Percentiles rank a stretch among this genome's conserved stretches.
Conservation (phyloP, 2,113 vertebrate species). For the Elephantulus edwardii region DNA sequence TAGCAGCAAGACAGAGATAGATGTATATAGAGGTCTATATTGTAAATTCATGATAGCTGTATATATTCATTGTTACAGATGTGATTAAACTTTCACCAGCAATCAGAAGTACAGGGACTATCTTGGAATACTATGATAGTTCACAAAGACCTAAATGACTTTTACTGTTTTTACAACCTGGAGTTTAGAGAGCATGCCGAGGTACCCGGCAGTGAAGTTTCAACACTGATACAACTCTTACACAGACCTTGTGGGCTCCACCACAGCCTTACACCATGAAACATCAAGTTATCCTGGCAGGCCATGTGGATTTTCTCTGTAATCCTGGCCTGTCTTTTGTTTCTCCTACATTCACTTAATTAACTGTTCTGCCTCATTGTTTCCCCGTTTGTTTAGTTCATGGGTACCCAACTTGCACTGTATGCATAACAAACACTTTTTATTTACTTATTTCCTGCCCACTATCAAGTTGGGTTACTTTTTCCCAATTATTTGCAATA, state of each 20-base stretch:
- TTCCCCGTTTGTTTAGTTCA: neutral
- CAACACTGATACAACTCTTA: too few species aligned
- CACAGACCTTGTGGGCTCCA: too few species aligned
- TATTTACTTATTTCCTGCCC: neutral
- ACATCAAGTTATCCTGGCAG: neutral
- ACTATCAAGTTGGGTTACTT: neutral
- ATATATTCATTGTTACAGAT: neutral
- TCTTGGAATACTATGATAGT: neutral
- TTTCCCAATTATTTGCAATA: constrained; percentile 12
- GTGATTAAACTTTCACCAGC: neutral
- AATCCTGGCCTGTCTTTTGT: neutral
- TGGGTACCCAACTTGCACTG: neutral
- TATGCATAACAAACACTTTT: fast-evolving
- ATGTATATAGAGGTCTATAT: neutral
- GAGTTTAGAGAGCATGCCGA: neutral
- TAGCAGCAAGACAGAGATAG: neutral
- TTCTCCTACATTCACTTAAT: neutral
- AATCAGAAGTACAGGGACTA: neutral
- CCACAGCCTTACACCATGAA: neutral
- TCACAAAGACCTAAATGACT: neutral
- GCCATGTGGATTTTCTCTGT: neutral
- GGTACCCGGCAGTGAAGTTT: neutral
- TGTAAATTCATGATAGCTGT: too few species aligned
- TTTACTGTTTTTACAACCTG: neutral
- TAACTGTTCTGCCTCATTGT: neutral